Evolutionary conservation across 2,888 invertebrate genomes (phyloP).

Genomic region (Neria commutata): DNA sequence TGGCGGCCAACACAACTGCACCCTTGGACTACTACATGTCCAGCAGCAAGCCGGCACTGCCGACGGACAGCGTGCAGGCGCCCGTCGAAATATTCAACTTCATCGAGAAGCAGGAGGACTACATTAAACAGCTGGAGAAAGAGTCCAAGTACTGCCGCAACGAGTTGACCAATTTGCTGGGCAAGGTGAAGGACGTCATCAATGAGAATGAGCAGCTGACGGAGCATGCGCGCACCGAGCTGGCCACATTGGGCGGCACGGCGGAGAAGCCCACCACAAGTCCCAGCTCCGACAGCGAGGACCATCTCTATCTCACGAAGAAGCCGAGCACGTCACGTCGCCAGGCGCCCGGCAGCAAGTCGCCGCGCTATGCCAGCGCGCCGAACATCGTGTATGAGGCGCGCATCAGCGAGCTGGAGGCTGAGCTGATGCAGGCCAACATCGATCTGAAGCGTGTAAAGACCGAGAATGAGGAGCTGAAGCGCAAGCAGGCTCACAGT

Average conservation of each 20-base stretch:
- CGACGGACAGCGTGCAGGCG: slow-evolving; percentile 61
- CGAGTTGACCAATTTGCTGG: slow-evolving; percentile 76
- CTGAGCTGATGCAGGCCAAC: slow-evolving; percentile 78
- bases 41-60: slow-evolving; percentile 57
- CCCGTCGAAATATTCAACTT: slow-evolving; percentile 77
- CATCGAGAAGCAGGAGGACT: slow-evolving; percentile 85
- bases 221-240: slow-evolving; percentile 75
- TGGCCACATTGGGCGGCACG: slow-evolving; percentile 65
- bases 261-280: slow-evolving; percentile 44
- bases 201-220: slow-evolving; percentile 83
- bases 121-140: slow-evolving; percentile 83
- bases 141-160: slow-evolving; percentile 85
- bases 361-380: slow-evolving; percentile 68
- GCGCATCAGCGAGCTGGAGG: slow-evolving; percentile 82
- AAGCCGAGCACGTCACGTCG: slow-evolving; percentile 41
- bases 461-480: slow-evolving; percentile 68
- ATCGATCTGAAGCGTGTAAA: slow-evolving; percentile 78
- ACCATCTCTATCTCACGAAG: slow-evolving; percentile 39
- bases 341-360: slow-evolving; percentile 34
- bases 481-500: slow-evolving; percentile 55
- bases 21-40: slow-evolving; percentile 35
- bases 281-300: slow-evolving; percentile 67
- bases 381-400: slow-evolving; percentile 85
- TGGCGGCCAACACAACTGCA: slow-evolving; percentile 36
- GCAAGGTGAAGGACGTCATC: slow-evolving; percentile 85